Conservation (phyloP, 2,888 invertebrate species). For the Sussaba pulchella region DNA sequence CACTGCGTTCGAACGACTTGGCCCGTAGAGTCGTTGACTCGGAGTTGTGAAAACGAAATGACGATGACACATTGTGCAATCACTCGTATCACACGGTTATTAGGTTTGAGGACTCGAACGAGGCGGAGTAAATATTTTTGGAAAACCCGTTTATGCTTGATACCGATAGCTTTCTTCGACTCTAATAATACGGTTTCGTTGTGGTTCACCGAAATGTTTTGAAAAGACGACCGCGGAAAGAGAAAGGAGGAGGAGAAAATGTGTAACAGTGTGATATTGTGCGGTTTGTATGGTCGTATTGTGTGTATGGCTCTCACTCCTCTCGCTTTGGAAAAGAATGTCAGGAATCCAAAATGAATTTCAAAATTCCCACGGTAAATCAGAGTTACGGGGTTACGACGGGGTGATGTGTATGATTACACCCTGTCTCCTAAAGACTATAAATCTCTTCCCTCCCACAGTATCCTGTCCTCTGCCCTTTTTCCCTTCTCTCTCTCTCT, state of each 20-base stretch:
- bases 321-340: conserved; percentile 68
- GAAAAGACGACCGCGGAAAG: conserved; percentile 53
- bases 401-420: conserved; percentile 84
- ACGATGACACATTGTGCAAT: conserved; percentile 29
- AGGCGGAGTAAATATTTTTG: conserved; percentile 53
- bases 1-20: conserved; percentile 14
- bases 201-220: conserved; percentile 52
- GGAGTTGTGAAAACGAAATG: conserved; percentile 32
- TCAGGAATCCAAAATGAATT: conserved; percentile 76
- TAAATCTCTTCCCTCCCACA: conserved; percentile 77
- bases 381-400: conserved; percentile 82
- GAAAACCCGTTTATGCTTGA: conserved; percentile 9
- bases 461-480: conserved; percentile 42
- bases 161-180: conserved; percentile 33
- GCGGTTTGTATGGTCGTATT: conserved; percentile 3
- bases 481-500: conserved; percentile 62
- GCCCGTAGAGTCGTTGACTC: conserved; percentile 11
- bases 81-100: conserved; percentile 36
- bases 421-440: conserved; percentile 83
- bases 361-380: conserved; percentile 84
- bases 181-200: conserved; percentile 62
- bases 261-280: conserved; percentile 17
- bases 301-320: conserved; percentile 27
- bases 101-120: conserved; percentile 13
- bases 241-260: conserved; percentile 29